Evolutionary conservation across 1,140 invertebrate species (phyloP).

Genomic region (Ganaspis sp.): DNA sequence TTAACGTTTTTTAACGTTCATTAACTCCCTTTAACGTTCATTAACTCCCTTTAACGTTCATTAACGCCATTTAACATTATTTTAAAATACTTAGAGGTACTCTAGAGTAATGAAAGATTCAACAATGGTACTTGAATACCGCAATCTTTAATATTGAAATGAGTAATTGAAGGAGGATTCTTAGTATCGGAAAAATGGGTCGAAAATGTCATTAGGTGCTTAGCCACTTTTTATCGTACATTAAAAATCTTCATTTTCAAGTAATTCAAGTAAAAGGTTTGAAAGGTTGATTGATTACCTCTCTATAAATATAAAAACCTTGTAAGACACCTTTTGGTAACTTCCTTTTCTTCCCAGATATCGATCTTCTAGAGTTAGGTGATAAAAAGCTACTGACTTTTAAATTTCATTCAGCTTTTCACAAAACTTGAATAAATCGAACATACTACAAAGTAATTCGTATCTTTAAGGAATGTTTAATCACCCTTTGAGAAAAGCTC

Average conservation of each 20-base stretch:
- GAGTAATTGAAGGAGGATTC: not conserved
- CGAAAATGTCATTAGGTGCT: not conserved
- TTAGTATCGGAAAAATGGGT: not conserved
- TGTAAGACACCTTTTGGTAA: not conserved
- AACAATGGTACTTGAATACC: too few species aligned
- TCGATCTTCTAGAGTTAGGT: not conserved
- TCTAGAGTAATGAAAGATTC: too few species aligned
- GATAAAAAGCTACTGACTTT: slow-evolving; percentile 11
- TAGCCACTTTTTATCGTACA: not conserved
- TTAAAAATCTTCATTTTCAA: slow-evolving; percentile 23
- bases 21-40: too few species aligned
- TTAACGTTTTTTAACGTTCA: too few species aligned
- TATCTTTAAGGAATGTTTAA: not conserved
- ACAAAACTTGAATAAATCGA: not conserved
- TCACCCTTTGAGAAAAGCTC: not conserved
- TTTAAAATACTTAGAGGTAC: too few species aligned
- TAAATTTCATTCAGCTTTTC: not conserved
- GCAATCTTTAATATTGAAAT: not conserved
- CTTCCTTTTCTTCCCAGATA: not conserved
- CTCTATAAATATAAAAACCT: not conserved
- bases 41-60: too few species aligned
- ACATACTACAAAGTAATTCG: not conserved
- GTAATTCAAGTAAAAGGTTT: slow-evolving; percentile 4
- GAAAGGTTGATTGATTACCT: slow-evolving; percentile 12
- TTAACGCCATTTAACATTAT: too few species aligned